These are phyloP conservation scores for Passer domesticus DNA, from an alignment of 2,113 vertebrate genomes.

Conservation along the genomic window DNA sequence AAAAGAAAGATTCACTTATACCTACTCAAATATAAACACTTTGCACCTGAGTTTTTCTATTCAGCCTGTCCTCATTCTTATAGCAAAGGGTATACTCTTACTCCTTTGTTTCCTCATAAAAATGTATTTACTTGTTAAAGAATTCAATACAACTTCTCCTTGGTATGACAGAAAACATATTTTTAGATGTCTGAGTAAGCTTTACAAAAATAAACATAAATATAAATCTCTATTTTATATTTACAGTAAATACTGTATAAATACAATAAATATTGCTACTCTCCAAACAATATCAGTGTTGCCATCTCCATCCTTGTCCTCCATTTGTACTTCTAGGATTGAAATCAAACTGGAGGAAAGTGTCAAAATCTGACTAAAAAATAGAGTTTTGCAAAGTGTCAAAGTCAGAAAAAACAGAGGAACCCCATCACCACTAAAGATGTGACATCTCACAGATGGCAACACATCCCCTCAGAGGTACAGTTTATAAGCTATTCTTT, in stretches of 20 bases:
- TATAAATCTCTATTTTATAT: background rate
- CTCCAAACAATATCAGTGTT: background rate
- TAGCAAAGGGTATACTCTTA: background rate
- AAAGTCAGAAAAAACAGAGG: background rate
- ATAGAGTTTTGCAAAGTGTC: background rate
- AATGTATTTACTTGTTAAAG: background rate
- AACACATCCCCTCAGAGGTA: background rate
- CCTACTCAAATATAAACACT: background rate
- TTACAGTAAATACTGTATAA: background rate
- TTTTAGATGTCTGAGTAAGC: background rate
- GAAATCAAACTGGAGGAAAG: background rate
- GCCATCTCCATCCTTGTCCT: background rate
- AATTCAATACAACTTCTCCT: background rate
- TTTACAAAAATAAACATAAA: background rate
- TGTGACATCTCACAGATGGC: background rate
- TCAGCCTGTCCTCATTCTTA: background rate
- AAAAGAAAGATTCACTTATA: background rate
- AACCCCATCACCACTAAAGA: background rate
- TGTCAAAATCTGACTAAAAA: background rate
- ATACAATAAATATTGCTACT: background rate
- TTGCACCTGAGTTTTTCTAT: background rate
- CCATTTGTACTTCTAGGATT: background rate
- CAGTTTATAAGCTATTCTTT: background rate
- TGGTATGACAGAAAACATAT: background rate
- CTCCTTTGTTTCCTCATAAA: background rate